These are phyloP conservation scores for Siniperca knerii DNA, from an alignment of 2,113 vertebrate species.

Conservation along the genomic window DNA sequence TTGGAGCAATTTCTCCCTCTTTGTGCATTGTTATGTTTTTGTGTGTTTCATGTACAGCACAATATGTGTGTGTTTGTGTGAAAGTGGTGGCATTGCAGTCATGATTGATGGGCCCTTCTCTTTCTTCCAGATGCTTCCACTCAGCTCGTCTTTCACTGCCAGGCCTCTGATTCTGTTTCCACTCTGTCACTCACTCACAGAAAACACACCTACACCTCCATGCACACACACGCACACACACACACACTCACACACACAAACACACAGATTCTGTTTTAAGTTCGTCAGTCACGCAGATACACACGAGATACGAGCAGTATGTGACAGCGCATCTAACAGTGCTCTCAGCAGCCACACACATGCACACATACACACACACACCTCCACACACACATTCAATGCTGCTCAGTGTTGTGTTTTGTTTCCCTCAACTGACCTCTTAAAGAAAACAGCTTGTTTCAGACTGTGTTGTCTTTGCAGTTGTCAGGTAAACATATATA, in stretches of 20 bases:
- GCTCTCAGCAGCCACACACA: conserved; percentile 58
- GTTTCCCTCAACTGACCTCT: conserved; percentile 68
- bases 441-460: conserved; percentile 65
- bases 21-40: neutral
- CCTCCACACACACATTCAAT: neutral
- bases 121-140: conserved; percentile 60
- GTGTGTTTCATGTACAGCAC: neutral
- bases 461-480: conserved; percentile 41
- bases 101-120: conserved; percentile 68
- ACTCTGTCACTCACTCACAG: conserved; percentile 54
- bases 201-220: conserved; percentile 33
- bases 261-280: conserved; percentile 56
- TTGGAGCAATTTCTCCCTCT: neutral
- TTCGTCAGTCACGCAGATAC: conserved; percentile 70
- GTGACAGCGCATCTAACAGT: conserved; percentile 70
- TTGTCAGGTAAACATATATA: conserved; percentile 27
- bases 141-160: conserved; percentile 61
- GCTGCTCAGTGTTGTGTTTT: conserved; percentile 29
- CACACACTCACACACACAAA: conserved; percentile 28
- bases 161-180: conserved; percentile 61
- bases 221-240: conserved; percentile 1
- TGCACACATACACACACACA: conserved; percentile 4
- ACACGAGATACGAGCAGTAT: conserved; percentile 61
- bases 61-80: neutral
- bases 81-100: conserved; percentile 8